These are phyloP conservation scores for Eulemur mongoz DNA, from an alignment of 2,797 vertebrate genomes.

Conservation along the genomic window DNA sequence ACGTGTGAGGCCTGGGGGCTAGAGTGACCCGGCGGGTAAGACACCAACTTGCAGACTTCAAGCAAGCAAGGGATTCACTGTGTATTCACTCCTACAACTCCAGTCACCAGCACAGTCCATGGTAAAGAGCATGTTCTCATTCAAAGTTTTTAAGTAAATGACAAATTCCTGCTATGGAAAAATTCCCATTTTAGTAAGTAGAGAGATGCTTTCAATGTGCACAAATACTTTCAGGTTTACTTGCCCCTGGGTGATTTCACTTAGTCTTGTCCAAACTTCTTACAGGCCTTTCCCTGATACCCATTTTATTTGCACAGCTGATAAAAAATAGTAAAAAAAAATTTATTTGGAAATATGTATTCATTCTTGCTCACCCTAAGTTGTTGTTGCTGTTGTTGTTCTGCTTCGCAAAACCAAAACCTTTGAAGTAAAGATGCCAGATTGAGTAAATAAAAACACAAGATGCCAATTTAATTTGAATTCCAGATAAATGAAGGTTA, in stretches of 20 bases:
- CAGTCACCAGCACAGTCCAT: neutral
- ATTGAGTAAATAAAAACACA: neutral
- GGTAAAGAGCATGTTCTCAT: neutral
- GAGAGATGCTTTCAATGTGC: neutral
- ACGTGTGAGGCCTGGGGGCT: neutral
- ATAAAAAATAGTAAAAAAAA: neutral
- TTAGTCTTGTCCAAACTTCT: neutral
- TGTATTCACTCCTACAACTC: neutral
- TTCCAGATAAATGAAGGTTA: neutral
- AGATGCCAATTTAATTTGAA: neutral
- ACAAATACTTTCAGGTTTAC: neutral
- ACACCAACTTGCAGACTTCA: neutral
- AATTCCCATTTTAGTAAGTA: neutral
- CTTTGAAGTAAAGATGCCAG: neutral
- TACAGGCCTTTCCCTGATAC: neutral
- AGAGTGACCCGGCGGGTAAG: neutral
- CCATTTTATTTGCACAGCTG: neutral
- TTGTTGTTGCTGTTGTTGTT: neutral
- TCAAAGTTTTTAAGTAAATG: neutral
- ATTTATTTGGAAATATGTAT: neutral
- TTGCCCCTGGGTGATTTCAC: neutral
- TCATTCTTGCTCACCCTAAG: neutral
- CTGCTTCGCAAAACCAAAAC: neutral
- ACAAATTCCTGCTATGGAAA: neutral
- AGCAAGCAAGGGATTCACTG: neutral